A percentile compares a stretch with the other conserved stretches of the same genome.
phyloP scores from a whole-genome alignment of 1,140 invertebrate species.

The Leptonema lineaticorne region DNA sequence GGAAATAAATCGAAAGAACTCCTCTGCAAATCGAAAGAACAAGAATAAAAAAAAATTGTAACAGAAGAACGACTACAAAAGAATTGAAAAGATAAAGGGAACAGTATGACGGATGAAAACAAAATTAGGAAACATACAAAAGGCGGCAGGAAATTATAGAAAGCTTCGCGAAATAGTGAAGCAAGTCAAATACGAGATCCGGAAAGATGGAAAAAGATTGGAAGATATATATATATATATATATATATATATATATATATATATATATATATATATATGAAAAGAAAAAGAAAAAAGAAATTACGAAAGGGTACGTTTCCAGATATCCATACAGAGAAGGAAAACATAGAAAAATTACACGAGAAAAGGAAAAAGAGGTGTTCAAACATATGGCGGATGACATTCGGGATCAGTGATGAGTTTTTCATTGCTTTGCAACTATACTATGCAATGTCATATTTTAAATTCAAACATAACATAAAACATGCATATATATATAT shows the following conservation, averaged over 20 bases:
- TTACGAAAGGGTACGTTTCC: background rate
- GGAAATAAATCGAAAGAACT: no score
- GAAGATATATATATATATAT: background rate
- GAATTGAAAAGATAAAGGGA: background rate
- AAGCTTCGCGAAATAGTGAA: background rate
- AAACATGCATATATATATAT: no score
- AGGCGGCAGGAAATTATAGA: background rate
- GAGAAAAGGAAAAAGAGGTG: background rate
- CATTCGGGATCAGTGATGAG: background rate
- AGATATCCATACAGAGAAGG: no score
- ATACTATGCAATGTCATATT: no score
- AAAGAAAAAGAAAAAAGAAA: background rate
- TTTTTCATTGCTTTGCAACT: background rate
- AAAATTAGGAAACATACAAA: conserved; percentile 7
- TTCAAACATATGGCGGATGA: background rate
- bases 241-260: no score
- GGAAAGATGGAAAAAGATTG: background rate
- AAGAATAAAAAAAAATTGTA: no score
- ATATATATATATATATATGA: no score
- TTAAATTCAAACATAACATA: no score
- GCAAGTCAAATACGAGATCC: background rate
- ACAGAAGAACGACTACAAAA: no score
- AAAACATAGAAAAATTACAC: conserved; percentile 1
- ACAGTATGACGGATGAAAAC: background rate
- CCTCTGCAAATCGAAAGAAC: no score